Percentiles rank a stretch among this genome's conserved stretches.
Evolutionary conservation across 64 coral and sea anemone genomes (phyloP).

Genomic region (Astreopora myriophthalma): DNA sequence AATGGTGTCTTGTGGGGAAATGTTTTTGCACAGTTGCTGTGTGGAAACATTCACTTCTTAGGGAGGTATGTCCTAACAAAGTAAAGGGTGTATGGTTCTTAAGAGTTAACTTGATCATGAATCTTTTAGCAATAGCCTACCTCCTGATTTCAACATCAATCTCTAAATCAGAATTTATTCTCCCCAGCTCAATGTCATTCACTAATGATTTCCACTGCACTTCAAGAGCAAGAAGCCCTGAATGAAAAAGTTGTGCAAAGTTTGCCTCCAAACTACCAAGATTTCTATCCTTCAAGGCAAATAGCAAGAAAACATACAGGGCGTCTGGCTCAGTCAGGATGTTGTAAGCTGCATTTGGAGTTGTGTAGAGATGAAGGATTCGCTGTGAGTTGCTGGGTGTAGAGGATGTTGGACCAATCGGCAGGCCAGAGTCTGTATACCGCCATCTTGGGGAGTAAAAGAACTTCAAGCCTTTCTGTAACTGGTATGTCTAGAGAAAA

Average conservation of each 20-base stretch:
- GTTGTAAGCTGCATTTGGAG: conserved; percentile 30
- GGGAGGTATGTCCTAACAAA: too few species aligned
- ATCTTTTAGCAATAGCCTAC: background rate
- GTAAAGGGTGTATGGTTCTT: too few species aligned
- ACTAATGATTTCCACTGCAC: conserved; percentile 8
- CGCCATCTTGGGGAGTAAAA: conserved; percentile 27
- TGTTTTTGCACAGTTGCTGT: too few species aligned
- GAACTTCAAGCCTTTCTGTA: conserved; percentile 46
- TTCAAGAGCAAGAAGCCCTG: conserved; percentile 5
- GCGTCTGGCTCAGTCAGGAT: conserved; percentile 58
- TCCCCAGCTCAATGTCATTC: conserved; percentile 13
- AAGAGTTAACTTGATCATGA: background rate
- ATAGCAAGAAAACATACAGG: conserved; percentile 53
- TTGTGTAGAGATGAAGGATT: conserved; percentile 29
- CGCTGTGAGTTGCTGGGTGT: conserved; percentile 42
- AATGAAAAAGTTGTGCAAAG: conserved; percentile 32
- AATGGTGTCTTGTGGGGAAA: too few species aligned
- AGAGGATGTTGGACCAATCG: conserved; percentile 22
- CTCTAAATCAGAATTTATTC: background rate
- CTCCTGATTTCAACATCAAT: background rate
- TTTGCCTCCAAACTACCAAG: conserved; percentile 32
- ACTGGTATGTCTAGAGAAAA: background rate
- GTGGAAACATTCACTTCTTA: too few species aligned
- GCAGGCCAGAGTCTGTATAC: conserved; percentile 13
- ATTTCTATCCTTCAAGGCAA: conserved; percentile 66